These are phyloP conservation scores for Pongo abelii DNA, from an alignment of 2,113 vertebrate species.

Conservation along the genomic window DNA sequence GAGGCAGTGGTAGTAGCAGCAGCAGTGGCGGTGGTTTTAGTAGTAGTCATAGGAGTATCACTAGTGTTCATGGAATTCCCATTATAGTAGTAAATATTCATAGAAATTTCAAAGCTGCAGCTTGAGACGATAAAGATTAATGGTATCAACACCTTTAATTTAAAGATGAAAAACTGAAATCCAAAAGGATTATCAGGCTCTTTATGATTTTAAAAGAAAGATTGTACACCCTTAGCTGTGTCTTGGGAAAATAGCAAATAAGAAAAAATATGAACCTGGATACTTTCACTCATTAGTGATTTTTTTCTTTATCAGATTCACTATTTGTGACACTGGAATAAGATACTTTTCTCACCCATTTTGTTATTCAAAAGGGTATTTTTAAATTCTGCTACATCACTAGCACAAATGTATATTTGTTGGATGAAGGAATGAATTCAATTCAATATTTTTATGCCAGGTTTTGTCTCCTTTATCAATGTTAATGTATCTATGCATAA, in stretches of 20 bases:
- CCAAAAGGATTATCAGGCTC: not conserved
- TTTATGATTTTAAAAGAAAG: not conserved
- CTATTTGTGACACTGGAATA: not conserved
- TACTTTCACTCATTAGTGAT: not conserved
- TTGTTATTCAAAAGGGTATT: not conserved
- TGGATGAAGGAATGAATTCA: not conserved
- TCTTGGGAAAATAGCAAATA: not conserved
- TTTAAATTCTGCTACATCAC: not conserved
- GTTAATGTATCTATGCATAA: not conserved
- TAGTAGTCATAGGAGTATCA: no score
- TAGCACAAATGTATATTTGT: not conserved
- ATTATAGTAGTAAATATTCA: not conserved
- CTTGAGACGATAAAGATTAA: not conserved
- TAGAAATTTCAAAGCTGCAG: not conserved
- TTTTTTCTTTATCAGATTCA: not conserved
- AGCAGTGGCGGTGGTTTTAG: not conserved
- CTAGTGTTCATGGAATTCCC: not conserved
- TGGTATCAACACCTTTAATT: not conserved
- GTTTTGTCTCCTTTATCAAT: not conserved
- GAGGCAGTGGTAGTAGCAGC: no score
- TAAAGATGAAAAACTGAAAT: conserved; percentile 7
- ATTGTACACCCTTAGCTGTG: not conserved
- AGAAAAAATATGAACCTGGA: not conserved
- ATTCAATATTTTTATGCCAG: not conserved
- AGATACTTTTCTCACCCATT: not conserved